Conservation (phyloP, 2,888 invertebrate genomes). For the Sarcophaga caerulescens region DNA sequence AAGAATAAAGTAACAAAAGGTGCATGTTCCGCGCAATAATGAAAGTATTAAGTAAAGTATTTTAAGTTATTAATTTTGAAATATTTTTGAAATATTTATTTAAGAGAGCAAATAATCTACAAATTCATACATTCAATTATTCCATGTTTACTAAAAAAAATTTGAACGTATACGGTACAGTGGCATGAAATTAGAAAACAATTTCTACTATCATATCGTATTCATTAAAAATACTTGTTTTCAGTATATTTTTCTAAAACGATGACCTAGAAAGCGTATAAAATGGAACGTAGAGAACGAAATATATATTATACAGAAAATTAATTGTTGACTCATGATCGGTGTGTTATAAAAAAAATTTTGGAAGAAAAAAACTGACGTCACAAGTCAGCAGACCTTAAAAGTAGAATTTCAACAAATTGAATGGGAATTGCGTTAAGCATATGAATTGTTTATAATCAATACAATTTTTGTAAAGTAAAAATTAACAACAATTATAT, state of each 20-base stretch:
- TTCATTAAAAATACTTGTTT: background rate
- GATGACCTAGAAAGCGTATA: conserved; percentile 18
- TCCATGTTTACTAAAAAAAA: too few relatives aligned
- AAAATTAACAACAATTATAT: background rate
- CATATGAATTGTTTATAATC: background rate
- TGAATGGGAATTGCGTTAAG: conserved; percentile 33
- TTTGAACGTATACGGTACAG: too few relatives aligned
- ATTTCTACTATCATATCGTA: too few relatives aligned
- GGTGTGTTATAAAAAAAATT: conserved; percentile 4
- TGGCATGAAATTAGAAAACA: too few relatives aligned
- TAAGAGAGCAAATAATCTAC: too few relatives aligned
- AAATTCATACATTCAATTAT: too few relatives aligned
- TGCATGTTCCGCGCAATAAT: too few relatives aligned
- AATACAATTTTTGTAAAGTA: background rate
- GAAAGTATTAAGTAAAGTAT: too few relatives aligned
- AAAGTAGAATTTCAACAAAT: conserved; percentile 19
- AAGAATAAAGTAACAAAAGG: too few relatives aligned
- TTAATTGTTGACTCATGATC: conserved; percentile 29
- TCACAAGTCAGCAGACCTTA: conserved; percentile 51
- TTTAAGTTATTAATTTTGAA: too few relatives aligned
- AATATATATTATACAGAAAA: background rate
- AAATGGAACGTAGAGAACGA: background rate
- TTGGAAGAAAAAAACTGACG: conserved; percentile 38
- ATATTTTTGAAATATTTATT: too few relatives aligned
- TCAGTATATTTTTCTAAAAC: background rate